These are phyloP conservation scores for Trinorchestia longiramus DNA, from an alignment of 1,140 invertebrate genomes.

Conservation along the genomic window DNA sequence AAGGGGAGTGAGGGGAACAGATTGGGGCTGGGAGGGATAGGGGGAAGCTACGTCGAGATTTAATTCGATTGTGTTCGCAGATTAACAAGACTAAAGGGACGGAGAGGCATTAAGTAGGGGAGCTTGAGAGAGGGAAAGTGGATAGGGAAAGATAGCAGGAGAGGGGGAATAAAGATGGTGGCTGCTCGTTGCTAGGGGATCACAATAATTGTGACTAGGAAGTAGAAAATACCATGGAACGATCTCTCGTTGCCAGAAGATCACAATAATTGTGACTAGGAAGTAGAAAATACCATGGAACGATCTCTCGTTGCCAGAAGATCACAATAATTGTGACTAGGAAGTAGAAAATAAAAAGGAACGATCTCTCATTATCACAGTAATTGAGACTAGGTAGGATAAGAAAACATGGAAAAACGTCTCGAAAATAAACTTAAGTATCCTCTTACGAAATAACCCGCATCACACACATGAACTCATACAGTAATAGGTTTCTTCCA, in stretches of 20 bases:
- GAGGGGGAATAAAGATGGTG: not conserved
- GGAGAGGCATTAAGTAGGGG: conserved; percentile 35
- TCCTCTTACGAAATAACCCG: too few relatives aligned
- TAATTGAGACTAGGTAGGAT: not conserved
- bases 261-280: not conserved
- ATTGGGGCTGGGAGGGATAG: not conserved
- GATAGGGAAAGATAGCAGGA: not conserved
- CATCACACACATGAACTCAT: not conserved
- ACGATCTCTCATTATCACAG: too few relatives aligned
- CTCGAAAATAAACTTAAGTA: too few relatives aligned
- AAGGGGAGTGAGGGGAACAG: not conserved
- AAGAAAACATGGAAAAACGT: too few relatives aligned
- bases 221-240: too few relatives aligned
- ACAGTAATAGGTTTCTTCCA: not conserved
- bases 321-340: not conserved
- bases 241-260: not conserved
- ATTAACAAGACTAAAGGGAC: conserved; percentile 45
- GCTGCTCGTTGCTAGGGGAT: not conserved
- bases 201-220: not conserved
- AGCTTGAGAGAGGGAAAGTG: not conserved
- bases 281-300: too few relatives aligned
- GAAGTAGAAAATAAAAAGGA: too few relatives aligned
- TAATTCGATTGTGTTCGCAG: conserved; percentile 45
- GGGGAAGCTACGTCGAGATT: not conserved
- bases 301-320: not conserved